Base-by-base conservation (phyloP, 2,888 invertebrate species). In the Aproaerema taeniolella region DNA sequence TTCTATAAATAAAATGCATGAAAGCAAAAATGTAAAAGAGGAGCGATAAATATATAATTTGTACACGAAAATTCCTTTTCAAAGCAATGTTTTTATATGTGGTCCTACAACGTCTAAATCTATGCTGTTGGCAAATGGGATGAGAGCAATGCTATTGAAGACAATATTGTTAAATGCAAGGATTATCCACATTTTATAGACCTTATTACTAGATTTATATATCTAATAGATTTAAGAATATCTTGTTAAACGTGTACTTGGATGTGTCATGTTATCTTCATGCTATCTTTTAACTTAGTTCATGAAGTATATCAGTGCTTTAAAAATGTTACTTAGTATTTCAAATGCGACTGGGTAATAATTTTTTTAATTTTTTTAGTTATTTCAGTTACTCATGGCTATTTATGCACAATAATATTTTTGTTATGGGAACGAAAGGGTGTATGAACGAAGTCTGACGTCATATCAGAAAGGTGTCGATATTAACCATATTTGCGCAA, bases 121-220 rank as follows among this genome's bases (percentile, higher is more conserved):
- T 58, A 52, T 61, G 51, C 63, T 63, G 54, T 66, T 68, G 61
- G 61, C 52, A 58, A 56, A 59, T 61, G 56, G 63, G 52, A 68
- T 63, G 59, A 64, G 70, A 79, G 78, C 75, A 78, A 80, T 78
- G 78, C 68, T 79, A 83, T 67, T 61, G 61, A 80, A 74, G 86
- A 86, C 85, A 85, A 85, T 86, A 86, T 83, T 85, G 82, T 83
- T 85, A 72, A 71, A 73, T 55, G 71, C 79, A 79, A 79, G 65
- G 68, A 65, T 69, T 79, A 74, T 80, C 68, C 77, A 81, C 81
- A 76, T 80, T 82, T 78, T 82, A 77, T 75, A 72, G 67, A 59
- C 53, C 58, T 55, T 67, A 55, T 66, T 66, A 64, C 61, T 71
- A 74, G 67, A 59, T n/a, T n/a, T n/a, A n/a, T 65, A 58, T 71